Evolutionary conservation across 2,888 invertebrate genomes (phyloP).

Genomic region (Drosophila mulleri): DNA sequence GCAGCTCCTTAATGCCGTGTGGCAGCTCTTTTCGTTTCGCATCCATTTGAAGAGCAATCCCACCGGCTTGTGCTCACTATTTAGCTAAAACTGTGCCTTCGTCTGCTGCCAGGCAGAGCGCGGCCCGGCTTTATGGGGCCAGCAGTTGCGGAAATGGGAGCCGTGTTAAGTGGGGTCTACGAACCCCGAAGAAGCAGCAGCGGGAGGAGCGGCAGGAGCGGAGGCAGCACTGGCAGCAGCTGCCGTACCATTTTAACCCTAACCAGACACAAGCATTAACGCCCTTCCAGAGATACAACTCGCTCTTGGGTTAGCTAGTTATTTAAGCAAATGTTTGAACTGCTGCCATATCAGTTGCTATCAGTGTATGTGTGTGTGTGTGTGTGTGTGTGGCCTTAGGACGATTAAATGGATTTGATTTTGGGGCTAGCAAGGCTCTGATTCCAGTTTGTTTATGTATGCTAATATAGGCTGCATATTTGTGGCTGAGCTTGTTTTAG

Average conservation of each 20-base stretch:
- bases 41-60: slow-evolving; percentile 49
- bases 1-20: background rate
- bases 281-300: slow-evolving; percentile 49
- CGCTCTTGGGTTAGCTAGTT: slow-evolving; percentile 57
- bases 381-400: slow-evolving; percentile 35
- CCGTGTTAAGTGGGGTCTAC: slow-evolving; percentile 72
- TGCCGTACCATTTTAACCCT: slow-evolving; percentile 35
- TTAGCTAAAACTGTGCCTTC: slow-evolving; percentile 50
- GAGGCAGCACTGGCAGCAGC: background rate
- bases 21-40: slow-evolving; percentile 35
- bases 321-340: slow-evolving; percentile 52
- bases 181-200: slow-evolving; percentile 33
- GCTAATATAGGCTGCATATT: slow-evolving; percentile 56
- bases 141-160: slow-evolving; percentile 41
- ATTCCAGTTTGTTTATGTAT: slow-evolving; percentile 47
- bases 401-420: slow-evolving; percentile 74
- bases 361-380: slow-evolving; percentile 14
- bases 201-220: background rate
- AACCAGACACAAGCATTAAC: slow-evolving; percentile 62
- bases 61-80: slow-evolving; percentile 45
- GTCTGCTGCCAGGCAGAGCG: slow-evolving; percentile 32
- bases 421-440: slow-evolving; percentile 35
- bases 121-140: slow-evolving; percentile 48
- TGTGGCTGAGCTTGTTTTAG: slow-evolving; percentile 42
- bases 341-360: slow-evolving; percentile 36